Conservation (phyloP, 1,140 invertebrate species). For the Zaprionus capensis region DNA sequence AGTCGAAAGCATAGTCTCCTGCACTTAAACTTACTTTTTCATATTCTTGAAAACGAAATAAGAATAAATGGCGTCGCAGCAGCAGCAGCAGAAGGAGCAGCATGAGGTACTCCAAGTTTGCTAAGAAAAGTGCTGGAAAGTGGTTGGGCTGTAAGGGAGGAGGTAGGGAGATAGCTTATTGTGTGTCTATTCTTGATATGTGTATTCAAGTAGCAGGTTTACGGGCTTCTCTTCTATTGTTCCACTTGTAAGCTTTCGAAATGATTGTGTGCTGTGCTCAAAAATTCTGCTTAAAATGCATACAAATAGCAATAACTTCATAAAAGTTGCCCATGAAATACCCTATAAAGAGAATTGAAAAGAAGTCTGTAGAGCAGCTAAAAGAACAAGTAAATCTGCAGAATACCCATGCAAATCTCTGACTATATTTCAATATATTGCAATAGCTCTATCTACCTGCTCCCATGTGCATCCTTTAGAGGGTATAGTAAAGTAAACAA, state of each 20-base stretch:
- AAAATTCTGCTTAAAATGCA: slow-evolving; percentile 63
- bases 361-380: background rate
- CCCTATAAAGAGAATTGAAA: background rate
- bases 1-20: background rate
- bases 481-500: slow-evolving; percentile 40
- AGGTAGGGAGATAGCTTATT: slow-evolving; percentile 10
- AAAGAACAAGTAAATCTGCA: background rate
- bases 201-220: slow-evolving; percentile 20
- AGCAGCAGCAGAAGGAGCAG: background rate
- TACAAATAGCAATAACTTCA: slow-evolving; percentile 51
- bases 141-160: background rate
- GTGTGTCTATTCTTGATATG: slow-evolving; percentile 31
- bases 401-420: background rate
- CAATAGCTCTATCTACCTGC: background rate
- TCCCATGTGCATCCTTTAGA: background rate
- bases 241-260: slow-evolving; percentile 35
- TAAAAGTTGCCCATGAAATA: slow-evolving; percentile 25
- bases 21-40: background rate
- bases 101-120: background rate
- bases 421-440: background rate
- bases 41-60: slow-evolving; percentile 52
- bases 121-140: slow-evolving; percentile 6
- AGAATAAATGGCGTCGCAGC: slow-evolving; percentile 59
- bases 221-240: slow-evolving; percentile 20
- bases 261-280: slow-evolving; percentile 52